Evolutionary conservation across 2,888 invertebrate species (phyloP).

Genomic region (Tiliacea aurago): DNA sequence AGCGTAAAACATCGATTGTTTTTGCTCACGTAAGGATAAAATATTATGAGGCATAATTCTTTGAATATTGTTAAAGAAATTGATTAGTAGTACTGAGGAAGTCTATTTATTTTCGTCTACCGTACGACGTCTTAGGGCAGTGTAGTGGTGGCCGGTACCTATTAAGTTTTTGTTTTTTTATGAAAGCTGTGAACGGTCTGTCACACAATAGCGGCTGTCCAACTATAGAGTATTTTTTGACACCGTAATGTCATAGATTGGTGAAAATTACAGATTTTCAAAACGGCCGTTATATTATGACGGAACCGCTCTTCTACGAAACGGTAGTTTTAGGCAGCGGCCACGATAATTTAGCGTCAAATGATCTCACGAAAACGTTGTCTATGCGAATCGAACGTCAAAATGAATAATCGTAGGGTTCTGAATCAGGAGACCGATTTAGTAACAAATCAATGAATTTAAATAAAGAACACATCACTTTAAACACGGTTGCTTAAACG

Average conservation of each 20-base stretch:
- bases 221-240: too few species aligned
- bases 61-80: not conserved
- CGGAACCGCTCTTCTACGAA: too few species aligned
- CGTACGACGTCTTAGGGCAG: not conserved
- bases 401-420: not conserved
- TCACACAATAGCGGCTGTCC: too few species aligned
- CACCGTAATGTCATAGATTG: too few species aligned
- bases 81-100: too few species aligned
- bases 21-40: slow-evolving; percentile 34
- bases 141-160: too few species aligned
- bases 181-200: too few species aligned
- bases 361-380: not conserved
- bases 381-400: not conserved
- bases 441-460: slow-evolving; percentile 21
- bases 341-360: not conserved
- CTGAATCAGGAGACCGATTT: not conserved
- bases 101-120: not conserved
- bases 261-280: too few species aligned
- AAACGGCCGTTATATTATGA: too few species aligned
- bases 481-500: slow-evolving; percentile 25
- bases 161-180: too few species aligned
- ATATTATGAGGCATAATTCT: not conserved
- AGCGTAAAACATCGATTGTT: slow-evolving; percentile 31
- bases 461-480: slow-evolving; percentile 28
- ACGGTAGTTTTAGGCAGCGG: too few species aligned